These are phyloP conservation scores for Saxidomus purpurata DNA, from an alignment of 1,140 invertebrate genomes.

Conservation along the genomic window DNA sequence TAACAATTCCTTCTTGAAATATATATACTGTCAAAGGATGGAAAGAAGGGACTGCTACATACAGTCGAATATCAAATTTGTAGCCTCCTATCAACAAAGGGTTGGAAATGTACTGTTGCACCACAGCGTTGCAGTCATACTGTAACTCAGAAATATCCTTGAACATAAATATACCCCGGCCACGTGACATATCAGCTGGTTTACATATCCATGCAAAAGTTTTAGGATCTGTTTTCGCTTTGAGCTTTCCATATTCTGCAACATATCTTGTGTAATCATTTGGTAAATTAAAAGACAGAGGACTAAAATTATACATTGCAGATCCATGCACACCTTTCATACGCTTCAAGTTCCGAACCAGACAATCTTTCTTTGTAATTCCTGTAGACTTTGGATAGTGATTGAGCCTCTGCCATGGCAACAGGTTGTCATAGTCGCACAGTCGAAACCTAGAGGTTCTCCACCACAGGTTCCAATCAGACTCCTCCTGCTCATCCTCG, in stretches of 20 bases:
- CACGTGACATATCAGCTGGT: slow-evolving; percentile 94
- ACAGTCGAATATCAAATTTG: slow-evolving; percentile 87
- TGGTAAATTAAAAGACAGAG: slow-evolving; percentile 93
- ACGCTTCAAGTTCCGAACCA: slow-evolving; percentile 92
- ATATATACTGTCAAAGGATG: slow-evolving; percentile 84
- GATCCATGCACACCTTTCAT: slow-evolving; percentile 93
- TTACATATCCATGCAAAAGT: slow-evolving; percentile 92
- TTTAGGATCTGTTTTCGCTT: slow-evolving; percentile 71
- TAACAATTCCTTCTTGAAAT: slow-evolving; percentile 86
- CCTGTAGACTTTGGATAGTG: slow-evolving; percentile 94
- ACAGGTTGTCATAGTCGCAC: slow-evolving; percentile 90
- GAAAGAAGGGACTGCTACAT: slow-evolving; percentile 87
- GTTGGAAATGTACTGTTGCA: slow-evolving; percentile 94
- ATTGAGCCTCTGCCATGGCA: slow-evolving; percentile 93
- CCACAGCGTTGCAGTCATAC: slow-evolving; percentile 83
- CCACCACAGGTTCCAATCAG: slow-evolving; percentile 96
- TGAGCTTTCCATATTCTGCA: slow-evolving; percentile 90
- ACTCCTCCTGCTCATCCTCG: slow-evolving; percentile 88
- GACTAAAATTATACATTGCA: slow-evolving; percentile 94
- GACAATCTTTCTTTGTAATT: slow-evolving; percentile 93
- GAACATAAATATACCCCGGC: slow-evolving; percentile 94
- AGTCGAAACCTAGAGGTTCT: slow-evolving; percentile 90
- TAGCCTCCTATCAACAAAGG: slow-evolving; percentile 87
- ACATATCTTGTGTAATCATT: slow-evolving; percentile 94
- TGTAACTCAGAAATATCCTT: slow-evolving; percentile 87